Base-by-base conservation (phyloP, 2,888 invertebrate genomes). In the Acleris emargana region DNA sequence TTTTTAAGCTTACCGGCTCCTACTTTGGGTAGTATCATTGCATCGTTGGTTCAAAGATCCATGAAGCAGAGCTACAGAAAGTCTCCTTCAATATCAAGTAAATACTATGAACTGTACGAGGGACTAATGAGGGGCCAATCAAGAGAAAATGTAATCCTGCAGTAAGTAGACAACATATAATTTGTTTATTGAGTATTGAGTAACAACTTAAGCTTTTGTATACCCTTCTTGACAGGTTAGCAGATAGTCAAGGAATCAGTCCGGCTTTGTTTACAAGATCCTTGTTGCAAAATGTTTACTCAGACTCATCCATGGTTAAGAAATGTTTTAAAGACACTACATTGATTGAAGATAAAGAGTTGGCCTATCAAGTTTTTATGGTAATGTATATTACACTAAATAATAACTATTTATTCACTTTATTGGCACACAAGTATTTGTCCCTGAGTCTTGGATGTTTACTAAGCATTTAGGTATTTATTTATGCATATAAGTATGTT, bases 301-400 rank as follows among this genome's bases (percentile, higher is more conserved):
- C 88, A 7, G 87, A 90, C 43, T 91, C 91, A 67, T 76, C 84
- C 64, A 75, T 85, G 70, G 84, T 93, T 3, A 94, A 93, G 68
- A 93, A 93, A 75, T 91, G 94, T 72, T 88, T 97, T 72, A 95
- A 95, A 78, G 95, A 97, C 74, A 95, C 96, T 7, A 93, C 94
- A n/a, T 84, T 95, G 18, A 96, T 97, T 74, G 93, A 94, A 67
- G 95, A 97, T 77, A 93, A 94, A 71, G 93, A 94, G 74, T 89
- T 97, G 63, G 95, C 96, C 0, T 94, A 94, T 81, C 96, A 97
- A 93, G 93, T 96, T 18, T 95, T 95, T 84, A 82, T 96, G 93
- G 96, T 96, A 93, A 86, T 87, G 54, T 53, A 18, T 51, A 16
- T n/a, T 28, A 16, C 9, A 16, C 32, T 32, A 9, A 9, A 32